Percentiles rank a stretch among this genome's conserved stretches.
These are phyloP conservation scores for Nyctereutes procyonoides DNA, from an alignment of 2,113 vertebrate genomes.

Conservation along the genomic window DNA sequence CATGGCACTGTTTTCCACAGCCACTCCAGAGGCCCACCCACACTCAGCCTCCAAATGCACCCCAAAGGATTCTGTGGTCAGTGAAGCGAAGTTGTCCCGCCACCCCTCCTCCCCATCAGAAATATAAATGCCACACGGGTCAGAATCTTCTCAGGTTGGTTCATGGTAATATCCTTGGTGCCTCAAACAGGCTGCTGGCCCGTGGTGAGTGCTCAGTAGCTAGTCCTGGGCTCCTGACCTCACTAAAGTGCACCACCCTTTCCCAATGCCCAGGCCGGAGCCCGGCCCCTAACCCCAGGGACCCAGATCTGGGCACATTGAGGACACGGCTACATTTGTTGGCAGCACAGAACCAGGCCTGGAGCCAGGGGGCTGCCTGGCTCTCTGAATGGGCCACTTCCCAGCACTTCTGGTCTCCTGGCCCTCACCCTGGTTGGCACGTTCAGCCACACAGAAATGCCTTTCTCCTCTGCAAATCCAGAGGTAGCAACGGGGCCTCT, in stretches of 20 bases:
- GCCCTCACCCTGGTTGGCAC: neutral
- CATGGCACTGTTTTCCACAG: neutral
- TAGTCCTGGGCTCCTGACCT: accelerated
- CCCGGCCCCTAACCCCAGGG: accelerated
- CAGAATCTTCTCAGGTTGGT: accelerated
- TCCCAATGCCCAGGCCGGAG: neutral
- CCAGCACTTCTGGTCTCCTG: too few species aligned
- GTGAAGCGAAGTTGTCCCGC: neutral
- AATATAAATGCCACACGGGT: accelerated
- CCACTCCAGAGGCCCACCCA: too few species aligned
- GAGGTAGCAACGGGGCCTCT: accelerated
- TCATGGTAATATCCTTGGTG: accelerated
- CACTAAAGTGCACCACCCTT: accelerated
- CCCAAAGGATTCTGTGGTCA: neutral
- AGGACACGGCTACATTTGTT: too few species aligned
- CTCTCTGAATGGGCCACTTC: neutral
- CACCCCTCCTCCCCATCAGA: too few species aligned
- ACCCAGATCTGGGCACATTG: accelerated
- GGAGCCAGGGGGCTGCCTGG: neutral
- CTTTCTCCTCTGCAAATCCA: neutral
- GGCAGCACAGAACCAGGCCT: neutral
- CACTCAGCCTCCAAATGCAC: neutral
- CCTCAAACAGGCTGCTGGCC: neutral
- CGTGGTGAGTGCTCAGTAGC: accelerated
- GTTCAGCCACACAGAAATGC: too few species aligned